These are phyloP conservation scores for Lypha dubia DNA, from an alignment of 2,888 invertebrate genomes.

Conservation along the genomic window DNA sequence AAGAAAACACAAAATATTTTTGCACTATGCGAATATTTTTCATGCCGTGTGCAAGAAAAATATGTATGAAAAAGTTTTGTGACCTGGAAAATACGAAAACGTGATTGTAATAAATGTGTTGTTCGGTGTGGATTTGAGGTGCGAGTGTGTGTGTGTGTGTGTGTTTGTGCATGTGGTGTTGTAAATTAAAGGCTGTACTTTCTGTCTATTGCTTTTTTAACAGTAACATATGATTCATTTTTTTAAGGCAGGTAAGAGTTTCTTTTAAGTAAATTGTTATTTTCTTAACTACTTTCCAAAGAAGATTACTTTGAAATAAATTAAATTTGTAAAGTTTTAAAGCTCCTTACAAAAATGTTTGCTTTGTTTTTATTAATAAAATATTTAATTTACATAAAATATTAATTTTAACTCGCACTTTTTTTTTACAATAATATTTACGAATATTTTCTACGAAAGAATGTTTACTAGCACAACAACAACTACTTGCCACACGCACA, in stretches of 20 bases:
- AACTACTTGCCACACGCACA: too few relatives aligned
- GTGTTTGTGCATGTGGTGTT: too few relatives aligned
- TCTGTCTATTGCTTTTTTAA: background rate
- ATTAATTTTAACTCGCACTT: background rate
- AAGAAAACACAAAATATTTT: slow-evolving; percentile 24
- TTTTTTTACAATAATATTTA: too few relatives aligned
- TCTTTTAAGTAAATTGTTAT: background rate
- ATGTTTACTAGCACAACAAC: too few relatives aligned
- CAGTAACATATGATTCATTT: slow-evolving; percentile 15
- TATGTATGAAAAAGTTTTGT: slow-evolving; percentile 60
- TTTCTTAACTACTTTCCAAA: background rate
- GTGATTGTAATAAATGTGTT: slow-evolving; percentile 56
- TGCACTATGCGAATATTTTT: slow-evolving; percentile 14
- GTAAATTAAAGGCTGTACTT: slow-evolving; percentile 17
- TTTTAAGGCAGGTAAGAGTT: background rate
- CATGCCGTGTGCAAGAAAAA: slow-evolving; percentile 35
- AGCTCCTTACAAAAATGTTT: background rate
- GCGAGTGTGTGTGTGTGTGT: too few relatives aligned
- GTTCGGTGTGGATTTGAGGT: background rate
- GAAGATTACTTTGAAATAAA: background rate
- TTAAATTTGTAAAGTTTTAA: background rate
- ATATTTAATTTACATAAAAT: background rate
- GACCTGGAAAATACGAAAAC: slow-evolving; percentile 67
- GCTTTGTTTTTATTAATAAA: background rate
- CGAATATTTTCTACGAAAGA: too few relatives aligned